Base-by-base conservation (phyloP, 2,888 invertebrate genomes). In the Loripinus fragilis region DNA sequence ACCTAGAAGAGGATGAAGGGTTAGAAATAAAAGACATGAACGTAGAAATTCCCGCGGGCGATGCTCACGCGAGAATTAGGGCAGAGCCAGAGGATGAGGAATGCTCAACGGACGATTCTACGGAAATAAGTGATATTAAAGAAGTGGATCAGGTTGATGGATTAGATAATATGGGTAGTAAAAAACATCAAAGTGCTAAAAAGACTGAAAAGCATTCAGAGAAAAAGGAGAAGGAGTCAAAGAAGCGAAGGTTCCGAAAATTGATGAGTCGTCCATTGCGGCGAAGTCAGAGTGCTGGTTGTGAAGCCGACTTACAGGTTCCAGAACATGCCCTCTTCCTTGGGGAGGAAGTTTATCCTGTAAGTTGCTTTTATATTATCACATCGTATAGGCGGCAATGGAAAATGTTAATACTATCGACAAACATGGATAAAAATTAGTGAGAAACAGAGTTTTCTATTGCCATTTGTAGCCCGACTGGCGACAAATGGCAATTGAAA, bases 231-330 rank as follows among this genome's bases (percentile, higher is more conserved):
- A 87, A 84, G 71, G 86, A 86, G 45, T 69, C 82, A n/a, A 89
- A 87, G 71, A 87, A 85, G 52, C 78, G 88, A 73, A 83, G 89
- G 15, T 90, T 90, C 72, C 75, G 85, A 35, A 87, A 87, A 74
- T 87, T 91, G 78, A 81, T 91, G 52, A 74, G 90, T 15, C 85
- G 89, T 20, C 89, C 89, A 10, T 73, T 91, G 64, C 81, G 88
- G 25, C 76, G 92, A 38, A 91, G 91, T 76, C 91, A 91, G 73
- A 98, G 96, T 94, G 92, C 93, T 5, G 93, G 94, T 28, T 92
- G 93, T 82, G 91, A 91, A 30, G 92, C 93, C 76, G 93, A 93
- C 74, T 90, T 93, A 2, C 64, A 65, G 10, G 79, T 72, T 45
- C 92, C 93, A 3, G 90, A 91, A 0, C 91, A 93, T 86, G 92